Conservation (phyloP, 1,140 invertebrate species). For the roundworm (Caenorhabditis elegans) region WBcel235 BX284605.5:8112001-8112500, state of each 20-base stretch:
- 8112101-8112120: slow-evolving; percentile 72
- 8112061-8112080: slow-evolving; percentile 73
- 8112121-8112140: slow-evolving; percentile 72
- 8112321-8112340: slow-evolving; percentile 99
- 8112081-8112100: slow-evolving; percentile 73
- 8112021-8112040: slow-evolving; percentile 72
- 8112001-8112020: slow-evolving; percentile 72
- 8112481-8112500: slow-evolving; percentile 98
- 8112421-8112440: slow-evolving; percentile 98
- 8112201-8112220: neutral
- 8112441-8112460: slow-evolving; percentile 97
- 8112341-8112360: slow-evolving; percentile 99
- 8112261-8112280: slow-evolving; percentile 70
- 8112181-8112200: too few species aligned
- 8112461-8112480: slow-evolving; percentile 98
- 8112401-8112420: slow-evolving; percentile 99
- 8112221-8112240: neutral
- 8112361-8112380: slow-evolving; percentile 99
- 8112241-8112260: too few species aligned
- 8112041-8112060: slow-evolving; percentile 74
- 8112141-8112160: slow-evolving; percentile 72
- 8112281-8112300: slow-evolving; percentile 70
- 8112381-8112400: slow-evolving; percentile 99
- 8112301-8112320: slow-evolving; percentile 69
- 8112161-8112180: too few species aligned